Evolutionary conservation across 2,797 vertebrate genomes (phyloP), one percentile per base, ranked within the genome.

Genomic region (Bryconaethiops microstoma): DNA sequence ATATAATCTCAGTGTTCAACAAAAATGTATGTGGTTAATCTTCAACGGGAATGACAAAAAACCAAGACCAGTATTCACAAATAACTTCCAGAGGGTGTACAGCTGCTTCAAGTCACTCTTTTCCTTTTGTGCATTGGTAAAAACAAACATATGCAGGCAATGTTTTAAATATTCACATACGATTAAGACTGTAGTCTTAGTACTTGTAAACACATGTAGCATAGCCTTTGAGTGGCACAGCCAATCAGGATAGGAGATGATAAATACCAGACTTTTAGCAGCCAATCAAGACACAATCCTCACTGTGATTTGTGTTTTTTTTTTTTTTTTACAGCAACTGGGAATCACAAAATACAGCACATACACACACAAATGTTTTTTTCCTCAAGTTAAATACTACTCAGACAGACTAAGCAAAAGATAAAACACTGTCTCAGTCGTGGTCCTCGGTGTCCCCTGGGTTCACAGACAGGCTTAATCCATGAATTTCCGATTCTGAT

Each of bases 401-500:
- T 83, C 86, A 88, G 85, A 91, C 88, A 91, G 76, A 92, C 87
- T 88, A 88, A 79, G 86, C 69, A 79, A 60, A 69, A 74, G 75
- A 80, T 73, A 63, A 84, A 75, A 77, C 7, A 77, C 40, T 54
- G 68, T 21, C 17, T 63, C 80, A 45, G 45, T 39, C 50, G 23
- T 76, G 67, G 69, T 77, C 60, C 69, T 63, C 48, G 65, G 57
- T 57, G 74, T 14, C 7, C 13, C 65, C n/a, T 65, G 17, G 55
- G 62, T 60, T 82, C 57, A 85, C 25, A 52, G 42, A 77, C 60
- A 12, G 6, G 39, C 84, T 96, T 91, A 98, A 90, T 99, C 97
- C 92, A 93, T 85, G 90, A 99, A 99, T 89, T 93, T 98, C 87
- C 97, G 95, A 87, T 98, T 98, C 85, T 92, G 94, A 88, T 99